Conservation (phyloP, 2,797 vertebrate species). For the Alca torda region DNA sequence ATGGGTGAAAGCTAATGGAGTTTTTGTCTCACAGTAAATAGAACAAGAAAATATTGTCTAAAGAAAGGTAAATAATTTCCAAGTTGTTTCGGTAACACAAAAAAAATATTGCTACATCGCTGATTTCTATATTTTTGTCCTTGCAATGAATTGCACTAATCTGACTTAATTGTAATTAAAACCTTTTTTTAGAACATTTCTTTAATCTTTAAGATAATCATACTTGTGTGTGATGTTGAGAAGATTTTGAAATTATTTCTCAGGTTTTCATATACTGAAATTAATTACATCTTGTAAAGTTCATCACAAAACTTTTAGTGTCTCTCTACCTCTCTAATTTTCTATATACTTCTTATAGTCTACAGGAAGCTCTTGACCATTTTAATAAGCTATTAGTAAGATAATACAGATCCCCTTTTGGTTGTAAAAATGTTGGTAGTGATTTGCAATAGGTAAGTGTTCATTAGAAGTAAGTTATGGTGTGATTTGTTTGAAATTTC, state of each 20-base stretch:
- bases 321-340: not conserved
- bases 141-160: not conserved
- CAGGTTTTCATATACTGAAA: not conserved
- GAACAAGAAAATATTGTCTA: not conserved
- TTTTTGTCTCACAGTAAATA: not conserved
- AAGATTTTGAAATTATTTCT: conserved; percentile 1
- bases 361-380: not conserved
- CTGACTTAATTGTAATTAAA: not conserved
- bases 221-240: not conserved
- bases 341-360: not conserved
- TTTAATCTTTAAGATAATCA: not conserved
- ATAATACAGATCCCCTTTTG: not conserved
- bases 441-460: not conserved
- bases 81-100: not conserved
- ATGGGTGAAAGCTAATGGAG: not conserved
- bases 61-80: not conserved
- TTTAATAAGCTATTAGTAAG: not conserved
- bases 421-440: not conserved
- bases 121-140: not conserved
- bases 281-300: not conserved
- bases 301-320: not conserved
- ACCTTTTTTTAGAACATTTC: not conserved
- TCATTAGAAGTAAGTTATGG: not conserved
- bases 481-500: conserved; percentile 4
- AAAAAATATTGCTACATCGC: not conserved